Percentiles rank a stretch among this genome's conserved stretches.
These are phyloP conservation scores for Labeo calbasu DNA, from an alignment of 2,797 vertebrate species.

Conservation along the genomic window DNA sequence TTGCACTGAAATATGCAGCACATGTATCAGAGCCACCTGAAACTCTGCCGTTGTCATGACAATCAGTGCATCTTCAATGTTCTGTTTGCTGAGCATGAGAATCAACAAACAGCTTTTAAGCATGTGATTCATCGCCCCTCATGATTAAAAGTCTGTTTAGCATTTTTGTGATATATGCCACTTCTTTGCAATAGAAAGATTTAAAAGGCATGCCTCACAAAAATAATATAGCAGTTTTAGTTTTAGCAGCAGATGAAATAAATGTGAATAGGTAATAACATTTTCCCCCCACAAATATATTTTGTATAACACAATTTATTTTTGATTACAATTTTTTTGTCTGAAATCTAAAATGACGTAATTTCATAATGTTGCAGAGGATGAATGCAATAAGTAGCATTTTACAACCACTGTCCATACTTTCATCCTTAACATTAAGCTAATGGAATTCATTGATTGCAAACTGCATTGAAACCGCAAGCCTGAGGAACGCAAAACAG, in stretches of 20 bases:
- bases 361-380: constrained; percentile 6
- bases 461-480: not conserved
- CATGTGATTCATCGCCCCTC: not conserved
- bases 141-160: not conserved
- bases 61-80: not conserved
- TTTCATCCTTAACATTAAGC: not conserved
- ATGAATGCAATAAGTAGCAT: not conserved
- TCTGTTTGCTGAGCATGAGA: not conserved
- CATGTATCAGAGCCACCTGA: constrained; percentile 22
- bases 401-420: not conserved
- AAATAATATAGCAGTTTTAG: no score
- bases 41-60: constrained; percentile 23
- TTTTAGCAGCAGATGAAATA: not conserved
- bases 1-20: not conserved
- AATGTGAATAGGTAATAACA: not conserved
- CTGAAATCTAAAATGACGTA: not conserved
- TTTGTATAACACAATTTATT: not conserved
- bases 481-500: not conserved
- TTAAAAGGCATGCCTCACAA: not conserved
- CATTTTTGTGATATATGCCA: not conserved
- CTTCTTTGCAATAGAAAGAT: not conserved
- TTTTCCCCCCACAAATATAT: not conserved
- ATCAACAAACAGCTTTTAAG: constrained; percentile 23
- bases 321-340: not conserved
- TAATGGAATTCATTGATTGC: constrained; percentile 15